Base-by-base conservation (phyloP, 37 sponge, comb jelly and placozoan species). In the Hormiphora californensis region DNA sequence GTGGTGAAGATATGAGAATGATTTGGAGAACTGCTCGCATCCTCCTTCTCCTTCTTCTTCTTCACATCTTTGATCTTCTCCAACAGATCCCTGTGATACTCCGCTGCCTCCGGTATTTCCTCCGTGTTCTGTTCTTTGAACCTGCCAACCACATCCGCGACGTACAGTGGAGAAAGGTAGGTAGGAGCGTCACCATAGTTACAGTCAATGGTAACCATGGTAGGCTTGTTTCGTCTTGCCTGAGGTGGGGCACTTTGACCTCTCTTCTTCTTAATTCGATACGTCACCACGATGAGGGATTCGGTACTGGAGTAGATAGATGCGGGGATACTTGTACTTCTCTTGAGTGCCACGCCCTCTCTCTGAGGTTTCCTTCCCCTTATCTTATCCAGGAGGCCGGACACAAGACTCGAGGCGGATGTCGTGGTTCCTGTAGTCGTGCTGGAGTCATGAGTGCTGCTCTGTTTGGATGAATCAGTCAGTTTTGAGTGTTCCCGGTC, bases 171-270 rank as follows among this genome's bases (percentile, higher is more conserved):
- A 19, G 61, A 57, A 4, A 57, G n/a, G 23, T 57, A 57, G 61
- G 61, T 57, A 15, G 61, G 61, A 12, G 61, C 61, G 23, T 57
- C 61, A 57, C 61, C 61, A 15, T 57, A 57, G 61, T 57, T 57
- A 57, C 61, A 57, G 61, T 57, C 61, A 21, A 57, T 57, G 3
- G 61, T 57, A 5, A 57, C 23, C 61, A 57, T 4, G n/a, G 61
- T 57, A 30, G 61, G 61, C 3, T 30, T 5, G 9, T 15, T 49
- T 30, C n/a, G n/a, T 12, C n/a, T 57, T 30, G 61, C 61, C 27
- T 57, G 61, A 15, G 61, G 61, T 19, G 61, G 61, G 27, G 61
- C 61, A 15, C 61, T 57, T 15, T 57, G 61, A 57, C 61, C 61
- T 57, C 61, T 5, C 61, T 57, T 57, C 61, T 57, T 57, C 7